A percentile compares a stretch with the other conserved stretches of the same genome.
These are phyloP conservation scores for Tychaedon coryphoeus DNA, from an alignment of 2,113 vertebrate species.

Conservation along the genomic window DNA sequence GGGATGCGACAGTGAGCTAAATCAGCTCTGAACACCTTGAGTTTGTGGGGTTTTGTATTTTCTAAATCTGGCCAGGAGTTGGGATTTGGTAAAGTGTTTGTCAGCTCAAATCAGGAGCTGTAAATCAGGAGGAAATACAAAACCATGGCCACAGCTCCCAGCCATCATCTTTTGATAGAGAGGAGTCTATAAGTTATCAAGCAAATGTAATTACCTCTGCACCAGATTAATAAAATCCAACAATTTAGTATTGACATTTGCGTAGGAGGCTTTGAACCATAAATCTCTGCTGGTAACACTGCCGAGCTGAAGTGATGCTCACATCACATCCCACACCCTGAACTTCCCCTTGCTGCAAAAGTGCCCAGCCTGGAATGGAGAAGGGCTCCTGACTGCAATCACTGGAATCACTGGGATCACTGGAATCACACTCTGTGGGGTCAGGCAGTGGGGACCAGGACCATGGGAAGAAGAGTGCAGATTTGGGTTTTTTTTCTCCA, in stretches of 20 bases:
- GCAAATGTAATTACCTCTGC: neutral
- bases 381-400: neutral
- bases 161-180: neutral
- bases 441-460: neutral
- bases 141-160: neutral
- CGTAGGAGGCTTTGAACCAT: neutral
- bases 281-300: neutral
- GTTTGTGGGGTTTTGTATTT: neutral
- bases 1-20: neutral
- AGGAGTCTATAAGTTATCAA: neutral
- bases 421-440: neutral
- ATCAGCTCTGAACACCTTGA: neutral
- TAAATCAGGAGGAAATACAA: neutral
- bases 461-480: neutral
- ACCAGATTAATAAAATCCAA: neutral
- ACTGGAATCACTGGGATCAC: too few species aligned
- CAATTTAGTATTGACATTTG: neutral
- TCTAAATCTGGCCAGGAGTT: neutral
- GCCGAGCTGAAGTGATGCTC: neutral
- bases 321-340: neutral
- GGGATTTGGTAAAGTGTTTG: neutral
- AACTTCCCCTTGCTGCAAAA: neutral
- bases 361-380: neutral
- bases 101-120: neutral
- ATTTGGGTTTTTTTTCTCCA: neutral